Evolutionary conservation across 2,113 vertebrate genomes (phyloP).

Genomic region (Casuarius casuarius): DNA sequence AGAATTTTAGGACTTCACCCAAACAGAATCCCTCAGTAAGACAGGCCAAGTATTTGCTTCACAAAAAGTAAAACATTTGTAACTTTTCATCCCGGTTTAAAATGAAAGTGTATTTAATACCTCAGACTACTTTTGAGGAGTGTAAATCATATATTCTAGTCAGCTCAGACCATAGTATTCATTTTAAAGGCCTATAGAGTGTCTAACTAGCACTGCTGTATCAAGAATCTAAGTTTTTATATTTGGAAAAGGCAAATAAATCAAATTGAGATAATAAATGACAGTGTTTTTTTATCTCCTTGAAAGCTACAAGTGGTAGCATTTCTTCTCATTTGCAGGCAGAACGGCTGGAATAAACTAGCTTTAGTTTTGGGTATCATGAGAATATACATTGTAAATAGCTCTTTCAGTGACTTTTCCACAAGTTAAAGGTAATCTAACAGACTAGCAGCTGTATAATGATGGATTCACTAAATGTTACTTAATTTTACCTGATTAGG

Average conservation of each 20-base stretch:
- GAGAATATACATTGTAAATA: neutral
- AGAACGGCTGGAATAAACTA: neutral
- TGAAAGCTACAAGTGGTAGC: neutral
- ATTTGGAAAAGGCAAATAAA: conserved; percentile 32
- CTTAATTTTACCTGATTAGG: neutral
- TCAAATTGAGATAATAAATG: neutral
- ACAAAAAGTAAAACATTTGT: neutral
- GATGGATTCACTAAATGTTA: neutral
- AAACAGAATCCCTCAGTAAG: neutral
- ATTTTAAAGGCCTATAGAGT: neutral
- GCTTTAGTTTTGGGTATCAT: neutral
- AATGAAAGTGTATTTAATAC: neutral
- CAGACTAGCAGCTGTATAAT: neutral
- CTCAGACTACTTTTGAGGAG: rapidly evolving
- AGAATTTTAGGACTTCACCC: neutral
- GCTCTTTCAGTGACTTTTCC: neutral
- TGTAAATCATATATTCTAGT: neutral
- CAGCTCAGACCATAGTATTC: rapidly evolving
- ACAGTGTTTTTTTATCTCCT: neutral
- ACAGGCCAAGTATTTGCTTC: neutral
- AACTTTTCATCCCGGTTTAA: neutral
- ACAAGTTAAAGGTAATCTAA: neutral
- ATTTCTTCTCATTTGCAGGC: neutral
- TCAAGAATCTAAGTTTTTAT: conserved; percentile 5
- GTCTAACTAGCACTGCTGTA: neutral